phyloP scores from a whole-genome alignment of 1,140 invertebrate species.

The Scylla paramamosain region DNA sequence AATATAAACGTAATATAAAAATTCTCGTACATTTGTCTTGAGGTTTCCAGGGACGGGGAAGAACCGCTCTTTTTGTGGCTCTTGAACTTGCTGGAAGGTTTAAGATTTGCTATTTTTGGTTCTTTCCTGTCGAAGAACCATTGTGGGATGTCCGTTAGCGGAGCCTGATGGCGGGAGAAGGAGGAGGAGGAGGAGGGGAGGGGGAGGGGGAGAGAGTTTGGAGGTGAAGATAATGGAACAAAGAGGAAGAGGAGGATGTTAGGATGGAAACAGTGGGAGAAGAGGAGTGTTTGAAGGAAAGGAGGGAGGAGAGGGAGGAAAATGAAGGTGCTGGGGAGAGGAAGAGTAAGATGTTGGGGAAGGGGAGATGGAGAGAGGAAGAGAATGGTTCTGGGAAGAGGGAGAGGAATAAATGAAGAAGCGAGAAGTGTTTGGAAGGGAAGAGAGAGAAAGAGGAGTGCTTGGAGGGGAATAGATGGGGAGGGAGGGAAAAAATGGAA shows the following conservation, averaged over 20 bases:
- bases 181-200: background rate
- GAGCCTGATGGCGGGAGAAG: background rate
- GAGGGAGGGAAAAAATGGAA: background rate
- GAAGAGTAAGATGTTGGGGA: background rate
- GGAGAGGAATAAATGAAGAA: background rate
- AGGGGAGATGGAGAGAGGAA: background rate
- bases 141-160: too few relatives aligned
- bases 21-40: too few relatives aligned
- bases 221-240: background rate
- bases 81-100: too few relatives aligned
- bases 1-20: too few relatives aligned
- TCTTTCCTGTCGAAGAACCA: too few relatives aligned
- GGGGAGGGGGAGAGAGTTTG: background rate
- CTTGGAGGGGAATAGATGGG: background rate
- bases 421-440: background rate
- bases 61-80: too few relatives aligned
- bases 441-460: background rate
- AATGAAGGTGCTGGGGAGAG: background rate
- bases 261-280: background rate
- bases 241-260: background rate
- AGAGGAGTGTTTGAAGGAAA: background rate
- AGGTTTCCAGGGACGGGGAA: too few relatives aligned
- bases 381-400: too few relatives aligned
- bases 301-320: background rate
- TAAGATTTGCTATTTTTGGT: too few relatives aligned